Base-by-base conservation (phyloP, 2,888 invertebrate genomes). In the Plemyria rubiginata region DNA sequence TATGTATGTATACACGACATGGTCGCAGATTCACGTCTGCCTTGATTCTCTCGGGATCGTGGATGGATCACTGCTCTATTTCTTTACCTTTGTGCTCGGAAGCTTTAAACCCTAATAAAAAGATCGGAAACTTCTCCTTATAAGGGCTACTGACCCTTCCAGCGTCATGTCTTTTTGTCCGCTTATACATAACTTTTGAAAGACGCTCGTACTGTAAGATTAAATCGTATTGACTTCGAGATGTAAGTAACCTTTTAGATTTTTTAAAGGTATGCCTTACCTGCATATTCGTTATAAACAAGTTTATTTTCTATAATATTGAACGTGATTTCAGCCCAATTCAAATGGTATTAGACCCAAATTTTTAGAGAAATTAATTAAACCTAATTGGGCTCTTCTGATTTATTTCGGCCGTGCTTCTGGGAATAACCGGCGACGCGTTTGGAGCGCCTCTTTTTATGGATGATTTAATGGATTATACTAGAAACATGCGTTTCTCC, bases 351-450 rank as follows among this genome's bases (percentile, higher is more conserved):
- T 28, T 28, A 57, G 43, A 22, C 49, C 36, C 13, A 45, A 54
- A 43, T 56, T 62, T 62, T 45, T 43, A 12, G 53, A 41, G 51
- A 59, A 62, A 58, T 58, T 63, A 51, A 22, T 38, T 45, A 60
- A 60, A 65, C 60, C 63, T 66, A 68, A 70, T 70, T 68, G 66
- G 67, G 57, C 66, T 59, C 55, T 59, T 40, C 62, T 67, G 71
- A 71, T 71, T 69, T 69, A 70, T 68, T 62, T 60, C 29, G 56
- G 49, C 48, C 54, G 51, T 66, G 68, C 69, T 67, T 69, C 59
- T 41, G 72, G 69, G 70, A 69, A 70, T 68, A 71, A 62, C 66
- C 65, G 64, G 62, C 62, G 63, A 62, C 65, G 54, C 53, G 49
- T 54, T 57, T 63, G 49, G 43, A 60, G 56, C 29, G 54, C 48